These are phyloP conservation scores for Plusia festucae DNA, from an alignment of 2,888 invertebrate species.

Conservation along the genomic window DNA sequence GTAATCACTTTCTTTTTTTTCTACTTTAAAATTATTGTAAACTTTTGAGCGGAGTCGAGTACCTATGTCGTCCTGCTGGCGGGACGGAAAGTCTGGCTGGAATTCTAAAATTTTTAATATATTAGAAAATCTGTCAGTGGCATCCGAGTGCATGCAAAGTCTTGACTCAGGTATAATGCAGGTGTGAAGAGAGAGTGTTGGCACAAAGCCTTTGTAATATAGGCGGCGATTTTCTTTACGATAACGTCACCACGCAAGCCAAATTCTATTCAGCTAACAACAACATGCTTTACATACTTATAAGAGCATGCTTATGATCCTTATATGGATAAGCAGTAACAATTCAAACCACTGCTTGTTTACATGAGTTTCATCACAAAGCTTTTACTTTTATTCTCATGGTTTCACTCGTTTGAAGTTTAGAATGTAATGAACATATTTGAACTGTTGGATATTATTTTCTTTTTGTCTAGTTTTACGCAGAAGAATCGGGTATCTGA, in stretches of 20 bases:
- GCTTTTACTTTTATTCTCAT: conserved; percentile 1
- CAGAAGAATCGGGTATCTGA: no score
- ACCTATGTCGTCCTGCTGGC: background rate
- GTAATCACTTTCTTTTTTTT: no score
- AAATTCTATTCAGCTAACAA: conserved; percentile 38
- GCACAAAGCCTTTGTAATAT: conserved; percentile 50
- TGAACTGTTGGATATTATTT: no score
- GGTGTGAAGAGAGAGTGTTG: conserved; percentile 55
- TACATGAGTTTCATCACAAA: conserved; percentile 7
- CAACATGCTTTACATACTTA: conserved; percentile 22
- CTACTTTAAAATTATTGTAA: no score
- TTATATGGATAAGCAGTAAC: conserved; percentile 28
- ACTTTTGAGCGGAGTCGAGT: no score
- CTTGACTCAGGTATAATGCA: conserved; percentile 41
- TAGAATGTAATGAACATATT: no score
- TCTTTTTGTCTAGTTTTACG: no score
- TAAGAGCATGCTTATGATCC: conserved; percentile 15
- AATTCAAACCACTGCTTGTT: background rate
- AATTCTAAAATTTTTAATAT: background rate
- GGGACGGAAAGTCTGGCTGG: background rate
- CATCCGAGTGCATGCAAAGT: conserved; percentile 15
- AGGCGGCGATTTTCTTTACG: conserved; percentile 32
- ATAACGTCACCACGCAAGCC: conserved; percentile 36
- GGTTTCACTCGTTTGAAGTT: background rate
- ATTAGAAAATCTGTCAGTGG: conserved; percentile 18